These are phyloP conservation scores for Psittacula echo DNA, from an alignment of 2,797 vertebrate genomes.

Conservation along the genomic window DNA sequence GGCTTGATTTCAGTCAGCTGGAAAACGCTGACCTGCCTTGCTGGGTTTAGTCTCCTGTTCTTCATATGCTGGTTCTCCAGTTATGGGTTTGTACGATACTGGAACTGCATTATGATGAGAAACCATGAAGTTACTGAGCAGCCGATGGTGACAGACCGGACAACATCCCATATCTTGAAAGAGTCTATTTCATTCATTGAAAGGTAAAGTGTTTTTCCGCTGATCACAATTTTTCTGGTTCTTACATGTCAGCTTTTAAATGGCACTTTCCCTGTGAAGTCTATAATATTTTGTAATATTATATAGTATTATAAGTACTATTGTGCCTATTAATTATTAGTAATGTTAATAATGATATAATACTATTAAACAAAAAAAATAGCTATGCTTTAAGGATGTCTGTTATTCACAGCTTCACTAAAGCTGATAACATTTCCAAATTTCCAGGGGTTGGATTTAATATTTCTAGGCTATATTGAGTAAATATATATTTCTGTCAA, in stretches of 20 bases:
- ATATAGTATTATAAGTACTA: background rate
- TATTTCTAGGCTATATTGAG: background rate
- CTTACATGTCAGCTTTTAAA: background rate
- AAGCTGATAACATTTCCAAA: background rate
- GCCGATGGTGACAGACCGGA: conserved; percentile 80
- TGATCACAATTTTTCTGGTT: background rate
- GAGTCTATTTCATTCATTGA: conserved; percentile 85
- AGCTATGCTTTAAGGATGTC: background rate
- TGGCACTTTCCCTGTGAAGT: background rate
- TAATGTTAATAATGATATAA: background rate
- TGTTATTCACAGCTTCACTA: background rate
- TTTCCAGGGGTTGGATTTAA: background rate
- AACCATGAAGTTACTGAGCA: conserved; percentile 87
- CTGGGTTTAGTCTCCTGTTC: conserved; percentile 55
- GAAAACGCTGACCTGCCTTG: conserved; percentile 46
- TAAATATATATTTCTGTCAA: background rate
- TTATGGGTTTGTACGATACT: conserved; percentile 78
- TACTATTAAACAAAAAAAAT: background rate
- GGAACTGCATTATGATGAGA: conserved; percentile 94
- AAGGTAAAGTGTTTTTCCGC: conserved; percentile 74
- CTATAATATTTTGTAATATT: background rate
- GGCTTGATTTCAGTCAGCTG: conserved; percentile 69
- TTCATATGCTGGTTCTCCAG: conserved; percentile 69
- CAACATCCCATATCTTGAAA: conserved; percentile 75
- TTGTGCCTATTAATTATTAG: background rate